Conservation (phyloP, 2,797 vertebrate genomes). For the Notolabrus celidotus region DNA sequence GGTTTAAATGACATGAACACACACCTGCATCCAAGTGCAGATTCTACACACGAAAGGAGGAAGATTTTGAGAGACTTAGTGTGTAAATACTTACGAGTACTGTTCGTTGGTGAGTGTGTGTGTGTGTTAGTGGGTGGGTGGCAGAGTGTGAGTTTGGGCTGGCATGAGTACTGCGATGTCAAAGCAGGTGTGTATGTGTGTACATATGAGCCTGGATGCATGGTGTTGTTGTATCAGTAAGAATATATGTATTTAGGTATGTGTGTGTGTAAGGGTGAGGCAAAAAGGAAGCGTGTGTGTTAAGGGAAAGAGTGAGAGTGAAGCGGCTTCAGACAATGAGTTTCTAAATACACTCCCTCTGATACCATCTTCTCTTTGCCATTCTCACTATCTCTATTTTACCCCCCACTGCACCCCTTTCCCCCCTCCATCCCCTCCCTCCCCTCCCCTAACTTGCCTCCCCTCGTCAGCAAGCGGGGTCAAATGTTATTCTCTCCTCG, state of each 20-base stretch:
- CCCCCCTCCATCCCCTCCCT: neutral
- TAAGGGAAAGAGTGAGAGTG: constrained; percentile 59
- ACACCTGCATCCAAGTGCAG: constrained; percentile 11
- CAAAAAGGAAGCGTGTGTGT: constrained; percentile 45
- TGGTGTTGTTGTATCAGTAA: constrained; percentile 49
- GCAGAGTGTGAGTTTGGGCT: constrained; percentile 63
- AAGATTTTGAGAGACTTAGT: constrained; percentile 39
- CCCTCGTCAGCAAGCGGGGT: constrained; percentile 81
- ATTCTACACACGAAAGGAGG: constrained; percentile 37
- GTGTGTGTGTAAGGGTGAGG: constrained; percentile 33
- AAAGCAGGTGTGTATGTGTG: constrained; percentile 35
- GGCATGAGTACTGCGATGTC: constrained; percentile 57
- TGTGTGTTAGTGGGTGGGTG: constrained; percentile 54
- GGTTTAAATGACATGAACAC: neutral
- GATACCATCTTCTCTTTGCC: constrained; percentile 63
- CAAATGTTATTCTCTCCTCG: constrained; percentile 88
- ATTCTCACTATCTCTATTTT: constrained; percentile 28
- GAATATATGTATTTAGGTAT: constrained; percentile 22
- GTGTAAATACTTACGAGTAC: constrained; percentile 41
- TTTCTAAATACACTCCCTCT: constrained; percentile 69
- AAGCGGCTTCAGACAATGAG: constrained; percentile 69
- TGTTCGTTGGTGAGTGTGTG: constrained; percentile 31
- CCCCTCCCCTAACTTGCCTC: constrained; percentile 43
- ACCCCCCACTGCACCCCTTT: neutral
- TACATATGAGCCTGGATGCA: constrained; percentile 18